Percentiles rank a stretch among this genome's conserved stretches.
These are phyloP conservation scores for Stenurella melanura DNA, from an alignment of 2,888 invertebrate genomes.

Conservation along the genomic window DNA sequence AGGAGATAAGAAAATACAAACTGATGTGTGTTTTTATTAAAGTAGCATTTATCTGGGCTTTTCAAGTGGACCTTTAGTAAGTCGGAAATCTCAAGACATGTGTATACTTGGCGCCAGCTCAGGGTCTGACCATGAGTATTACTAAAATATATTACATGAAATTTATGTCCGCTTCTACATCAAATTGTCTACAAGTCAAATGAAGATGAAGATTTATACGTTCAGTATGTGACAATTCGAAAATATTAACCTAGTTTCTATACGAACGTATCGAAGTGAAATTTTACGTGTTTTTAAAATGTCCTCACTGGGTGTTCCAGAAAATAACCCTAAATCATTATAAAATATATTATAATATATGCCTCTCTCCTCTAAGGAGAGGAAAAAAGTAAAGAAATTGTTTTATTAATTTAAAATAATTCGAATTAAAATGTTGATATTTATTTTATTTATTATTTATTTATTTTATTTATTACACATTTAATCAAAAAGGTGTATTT, in stretches of 20 bases:
- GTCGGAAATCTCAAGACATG: constrained; percentile 66
- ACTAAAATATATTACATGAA: constrained; percentile 41
- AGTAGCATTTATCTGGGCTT: constrained; percentile 63
- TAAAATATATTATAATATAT: no score
- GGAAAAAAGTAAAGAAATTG: no score
- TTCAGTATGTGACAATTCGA: background rate
- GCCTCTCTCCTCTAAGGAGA: no score
- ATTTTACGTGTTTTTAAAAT: no score
- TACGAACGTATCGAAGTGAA: no score
- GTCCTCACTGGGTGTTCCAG: no score
- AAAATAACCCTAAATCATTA: no score
- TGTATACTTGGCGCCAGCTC: constrained; percentile 66
- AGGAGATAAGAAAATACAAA: constrained; percentile 55
- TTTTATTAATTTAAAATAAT: no score
- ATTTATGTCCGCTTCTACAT: constrained; percentile 30
- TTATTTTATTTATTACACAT: no score
- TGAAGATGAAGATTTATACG: constrained; percentile 29
- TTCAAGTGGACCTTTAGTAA: constrained; percentile 65
- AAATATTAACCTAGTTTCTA: background rate
- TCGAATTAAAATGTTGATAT: no score
- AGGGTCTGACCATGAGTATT: constrained; percentile 52
- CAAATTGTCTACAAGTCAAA: constrained; percentile 26
- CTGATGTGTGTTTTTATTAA: constrained; percentile 54
- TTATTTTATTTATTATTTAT: no score
- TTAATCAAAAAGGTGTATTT: no score